phyloP scores from a whole-genome alignment of 2,797 vertebrate genomes.

The Philypnodon macrostomus region DNA sequence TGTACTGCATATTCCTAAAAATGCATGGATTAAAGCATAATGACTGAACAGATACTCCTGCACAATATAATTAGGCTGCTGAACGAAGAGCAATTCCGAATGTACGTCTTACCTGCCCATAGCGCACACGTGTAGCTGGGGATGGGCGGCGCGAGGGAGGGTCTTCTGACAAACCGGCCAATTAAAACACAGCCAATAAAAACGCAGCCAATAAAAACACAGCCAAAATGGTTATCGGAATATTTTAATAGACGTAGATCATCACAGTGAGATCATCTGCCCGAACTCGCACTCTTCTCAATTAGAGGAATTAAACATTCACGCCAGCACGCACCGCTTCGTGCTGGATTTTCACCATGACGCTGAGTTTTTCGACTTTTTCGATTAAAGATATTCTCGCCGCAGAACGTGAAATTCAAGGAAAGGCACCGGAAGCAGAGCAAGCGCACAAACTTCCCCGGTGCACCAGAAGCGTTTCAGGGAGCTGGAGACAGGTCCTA shows the following conservation, averaged over 20 bases:
- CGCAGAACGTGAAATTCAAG: slow-evolving; percentile 39
- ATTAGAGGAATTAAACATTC: slow-evolving; percentile 24
- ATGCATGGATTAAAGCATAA: too few relatives aligned
- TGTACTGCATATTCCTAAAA: too few relatives aligned
- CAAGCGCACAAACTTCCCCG: slow-evolving; percentile 8
- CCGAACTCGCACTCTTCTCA: background rate
- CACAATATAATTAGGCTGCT: too few relatives aligned
- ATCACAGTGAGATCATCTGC: slow-evolving; percentile 34
- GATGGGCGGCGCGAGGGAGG: slow-evolving; percentile 64
- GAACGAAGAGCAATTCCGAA: background rate
- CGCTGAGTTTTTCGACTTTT: slow-evolving; percentile 72
- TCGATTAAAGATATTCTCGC: slow-evolving; percentile 79
- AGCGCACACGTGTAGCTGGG: background rate
- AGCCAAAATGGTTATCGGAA: slow-evolving; percentile 34
- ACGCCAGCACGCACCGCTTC: slow-evolving; percentile 19
- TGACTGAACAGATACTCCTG: too few relatives aligned
- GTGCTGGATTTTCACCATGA: slow-evolving; percentile 67
- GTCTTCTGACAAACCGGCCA: slow-evolving; percentile 50
- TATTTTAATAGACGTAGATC: slow-evolving; percentile 47
- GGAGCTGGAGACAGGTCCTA: background rate
- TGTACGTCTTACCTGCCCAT: background rate
- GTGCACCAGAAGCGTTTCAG: background rate
- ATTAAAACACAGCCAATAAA: slow-evolving; percentile 43
- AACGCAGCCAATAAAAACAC: slow-evolving; percentile 55
- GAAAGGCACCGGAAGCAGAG: slow-evolving; percentile 5